These are phyloP conservation scores for Euplexia lucipara DNA, from an alignment of 2,888 invertebrate species.

Conservation along the genomic window DNA sequence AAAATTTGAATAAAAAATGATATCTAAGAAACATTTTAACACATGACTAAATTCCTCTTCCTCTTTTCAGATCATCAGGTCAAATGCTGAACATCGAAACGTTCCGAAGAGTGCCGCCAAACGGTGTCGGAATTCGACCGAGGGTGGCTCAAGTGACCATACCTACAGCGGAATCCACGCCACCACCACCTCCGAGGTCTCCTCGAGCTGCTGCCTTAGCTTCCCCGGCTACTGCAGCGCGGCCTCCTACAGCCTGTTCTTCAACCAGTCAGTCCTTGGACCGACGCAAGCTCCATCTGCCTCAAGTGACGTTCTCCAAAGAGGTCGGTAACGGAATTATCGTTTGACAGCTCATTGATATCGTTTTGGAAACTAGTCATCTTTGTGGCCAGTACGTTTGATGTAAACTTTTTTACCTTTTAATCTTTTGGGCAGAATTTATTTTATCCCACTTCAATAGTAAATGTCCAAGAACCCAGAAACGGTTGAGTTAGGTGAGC, in stretches of 20 bases:
- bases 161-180: conserved; percentile 82
- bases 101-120: conserved; percentile 91
- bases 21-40: not conserved
- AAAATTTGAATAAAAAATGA: not conserved
- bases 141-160: conserved; percentile 78
- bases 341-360: conserved; percentile 88
- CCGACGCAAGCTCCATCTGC: conserved; percentile 93
- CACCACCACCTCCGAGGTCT: conserved; percentile 84
- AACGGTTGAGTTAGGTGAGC: conserved; percentile 2
- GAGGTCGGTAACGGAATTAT: conserved; percentile 98
- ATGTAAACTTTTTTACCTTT: conserved; percentile 40
- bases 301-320: conserved; percentile 96
- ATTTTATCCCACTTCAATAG: not conserved
- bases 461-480: not conserved
- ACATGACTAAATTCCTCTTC: not conserved
- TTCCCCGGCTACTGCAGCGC: conserved; percentile 84
- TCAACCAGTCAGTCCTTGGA: conserved; percentile 92
- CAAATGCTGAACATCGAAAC: conserved; percentile 93
- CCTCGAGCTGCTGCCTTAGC: conserved; percentile 80
- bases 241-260: conserved; percentile 94
- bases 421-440: not conserved
- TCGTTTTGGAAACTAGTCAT: conserved; percentile 72
- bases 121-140: conserved; percentile 79
- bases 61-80: conserved; percentile 92
- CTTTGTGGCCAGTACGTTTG: conserved; percentile 44